A percentile compares a stretch with the other conserved stretches of the same genome.
Evolutionary conservation across 2,113 vertebrate genomes (phyloP).

Genomic region (Hirundichthys speculiger): DNA sequence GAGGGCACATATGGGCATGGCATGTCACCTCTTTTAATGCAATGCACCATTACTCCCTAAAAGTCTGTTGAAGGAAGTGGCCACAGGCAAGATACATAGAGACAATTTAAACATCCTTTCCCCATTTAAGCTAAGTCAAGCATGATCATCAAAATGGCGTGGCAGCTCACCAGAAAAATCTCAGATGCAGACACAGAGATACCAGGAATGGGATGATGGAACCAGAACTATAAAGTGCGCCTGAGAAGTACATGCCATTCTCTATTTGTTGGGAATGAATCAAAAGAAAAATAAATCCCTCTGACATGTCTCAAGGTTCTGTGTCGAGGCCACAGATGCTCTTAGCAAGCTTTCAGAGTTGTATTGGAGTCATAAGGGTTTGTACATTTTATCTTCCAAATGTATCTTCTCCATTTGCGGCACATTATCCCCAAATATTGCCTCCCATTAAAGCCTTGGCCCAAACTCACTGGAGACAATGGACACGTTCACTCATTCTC

Average conservation of each 20-base stretch:
- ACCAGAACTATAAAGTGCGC: background rate
- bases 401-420: conserved; percentile 11
- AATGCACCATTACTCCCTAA: conserved; percentile 41
- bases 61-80: conserved; percentile 18
- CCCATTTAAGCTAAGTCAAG: conserved; percentile 27
- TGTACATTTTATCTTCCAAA: background rate
- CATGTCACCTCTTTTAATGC: conserved; percentile 33
- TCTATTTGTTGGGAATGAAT: background rate
- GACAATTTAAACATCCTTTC: conserved; percentile 16
- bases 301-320: background rate
- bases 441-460: conserved; percentile 42
- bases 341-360: background rate
- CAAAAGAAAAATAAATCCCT: background rate
- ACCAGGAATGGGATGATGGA: background rate
- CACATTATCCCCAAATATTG: conserved; percentile 37
- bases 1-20: conserved; percentile 35
- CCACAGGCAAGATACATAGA: conserved; percentile 29
- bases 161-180: conserved; percentile 21
- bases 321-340: too few relatives aligned
- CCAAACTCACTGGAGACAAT: conserved; percentile 56
- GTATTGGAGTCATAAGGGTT: background rate
- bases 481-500: conserved; percentile 24
- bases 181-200: background rate
- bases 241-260: background rate
- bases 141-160: conserved; percentile 38